These are phyloP conservation scores for Drosophila meridionalis DNA, from an alignment of 2,888 invertebrate genomes.

Conservation along the genomic window DNA sequence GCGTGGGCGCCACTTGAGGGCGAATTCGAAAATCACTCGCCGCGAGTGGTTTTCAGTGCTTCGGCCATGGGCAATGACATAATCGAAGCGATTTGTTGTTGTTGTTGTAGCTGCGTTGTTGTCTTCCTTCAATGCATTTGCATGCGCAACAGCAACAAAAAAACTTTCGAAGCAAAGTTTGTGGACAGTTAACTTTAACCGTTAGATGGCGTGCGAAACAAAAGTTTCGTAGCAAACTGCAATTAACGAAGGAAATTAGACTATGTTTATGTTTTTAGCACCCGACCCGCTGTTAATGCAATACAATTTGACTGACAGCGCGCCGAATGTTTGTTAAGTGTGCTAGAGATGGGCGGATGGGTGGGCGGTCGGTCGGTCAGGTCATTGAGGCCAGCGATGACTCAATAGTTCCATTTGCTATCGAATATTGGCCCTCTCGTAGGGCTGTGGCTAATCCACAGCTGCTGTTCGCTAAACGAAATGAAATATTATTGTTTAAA, in stretches of 20 bases:
- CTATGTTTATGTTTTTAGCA: conserved; percentile 10
- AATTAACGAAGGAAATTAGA: conserved; percentile 13
- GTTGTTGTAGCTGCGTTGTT: conserved; percentile 17
- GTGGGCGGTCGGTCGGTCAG: background rate
- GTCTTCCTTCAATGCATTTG: conserved; percentile 42
- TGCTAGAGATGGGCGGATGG: conserved; percentile 3
- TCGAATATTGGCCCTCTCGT: conserved; percentile 29
- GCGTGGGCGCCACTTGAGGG: conserved; percentile 67
- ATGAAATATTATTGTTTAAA: conserved; percentile 37
- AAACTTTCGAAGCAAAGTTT: conserved; percentile 40
- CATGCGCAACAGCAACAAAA: conserved; percentile 26
- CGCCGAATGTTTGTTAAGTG: conserved; percentile 14
- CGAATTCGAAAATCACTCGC: conserved; percentile 34
- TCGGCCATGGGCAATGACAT: conserved; percentile 64
- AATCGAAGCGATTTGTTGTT: conserved; percentile 52
- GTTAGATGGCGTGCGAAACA: conserved; percentile 37
- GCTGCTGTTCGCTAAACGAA: conserved; percentile 26
- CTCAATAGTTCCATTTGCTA: conserved; percentile 44
- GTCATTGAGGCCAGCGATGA: conserved; percentile 23
- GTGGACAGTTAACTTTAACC: conserved; percentile 18
- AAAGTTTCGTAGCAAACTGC: conserved; percentile 17
- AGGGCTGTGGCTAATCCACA: conserved; percentile 32
- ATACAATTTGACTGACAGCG: conserved; percentile 24
- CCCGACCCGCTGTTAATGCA: conserved; percentile 20
- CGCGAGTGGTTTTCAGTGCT: conserved; percentile 24